These are phyloP conservation scores for Brachyptera risi DNA, from an alignment of 2,888 invertebrate genomes.

Conservation along the genomic window DNA sequence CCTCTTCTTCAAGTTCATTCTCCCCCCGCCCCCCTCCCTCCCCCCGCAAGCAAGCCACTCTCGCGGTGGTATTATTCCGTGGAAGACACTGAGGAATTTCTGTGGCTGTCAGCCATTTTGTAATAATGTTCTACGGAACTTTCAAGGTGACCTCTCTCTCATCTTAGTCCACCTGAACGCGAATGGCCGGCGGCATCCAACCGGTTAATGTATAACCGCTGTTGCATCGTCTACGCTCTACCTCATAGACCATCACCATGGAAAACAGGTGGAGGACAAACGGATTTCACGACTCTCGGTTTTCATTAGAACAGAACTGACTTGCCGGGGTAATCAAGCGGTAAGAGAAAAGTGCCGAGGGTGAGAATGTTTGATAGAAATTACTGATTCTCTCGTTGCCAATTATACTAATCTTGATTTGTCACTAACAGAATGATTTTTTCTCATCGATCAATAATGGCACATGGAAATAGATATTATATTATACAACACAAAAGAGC, in stretches of 20 bases:
- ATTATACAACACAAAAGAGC: too few species aligned
- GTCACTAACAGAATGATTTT: too few species aligned
- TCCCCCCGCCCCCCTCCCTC: neutral
- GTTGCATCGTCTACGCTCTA: neutral
- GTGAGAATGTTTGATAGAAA: too few species aligned
- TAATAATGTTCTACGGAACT: too few species aligned
- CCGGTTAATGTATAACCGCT: neutral
- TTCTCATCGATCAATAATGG: too few species aligned
- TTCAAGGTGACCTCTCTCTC: conserved; percentile 30
- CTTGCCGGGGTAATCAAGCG: too few species aligned
- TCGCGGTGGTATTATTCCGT: neutral
- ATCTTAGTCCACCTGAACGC: conserved; percentile 14
- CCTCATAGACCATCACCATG: neutral
- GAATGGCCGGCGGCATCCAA: neutral
- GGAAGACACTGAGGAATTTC: conserved; percentile 2
- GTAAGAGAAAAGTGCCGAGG: too few species aligned
- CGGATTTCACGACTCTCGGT: neutral
- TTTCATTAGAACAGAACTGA: too few species aligned
- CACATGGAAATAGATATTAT: too few species aligned
- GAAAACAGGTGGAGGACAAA: neutral
- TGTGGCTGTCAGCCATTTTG: conserved; percentile 3
- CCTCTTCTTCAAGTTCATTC: neutral
- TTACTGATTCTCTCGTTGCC: too few species aligned
- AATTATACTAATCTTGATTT: too few species aligned
- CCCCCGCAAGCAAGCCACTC: neutral